phyloP scores from a whole-genome alignment of 2,888 invertebrate genomes.

The Stenurella melanura region DNA sequence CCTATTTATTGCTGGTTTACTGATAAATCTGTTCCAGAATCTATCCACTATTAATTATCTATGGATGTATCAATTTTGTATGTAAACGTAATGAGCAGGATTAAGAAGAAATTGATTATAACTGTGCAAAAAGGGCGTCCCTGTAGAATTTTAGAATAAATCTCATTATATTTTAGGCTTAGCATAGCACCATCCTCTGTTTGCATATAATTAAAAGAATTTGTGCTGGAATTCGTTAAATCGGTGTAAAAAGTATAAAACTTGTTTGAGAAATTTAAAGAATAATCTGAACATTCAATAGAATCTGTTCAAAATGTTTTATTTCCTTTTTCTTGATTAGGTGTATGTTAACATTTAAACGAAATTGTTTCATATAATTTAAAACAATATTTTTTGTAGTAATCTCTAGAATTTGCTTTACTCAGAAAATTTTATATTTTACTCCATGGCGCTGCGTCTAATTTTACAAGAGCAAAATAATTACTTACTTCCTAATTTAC shows the following conservation, averaged over 20 bases:
- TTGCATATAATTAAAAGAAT: slow-evolving; percentile 43
- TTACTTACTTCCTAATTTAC: no score
- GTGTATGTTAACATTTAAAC: neutral
- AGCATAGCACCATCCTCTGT: slow-evolving; percentile 34
- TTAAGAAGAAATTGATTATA: slow-evolving; percentile 38
- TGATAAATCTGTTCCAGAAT: slow-evolving; percentile 4
- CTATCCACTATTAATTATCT: neutral
- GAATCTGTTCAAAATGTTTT: neutral
- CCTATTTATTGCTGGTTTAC: slow-evolving; percentile 2
- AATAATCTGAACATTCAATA: slow-evolving; percentile 7
- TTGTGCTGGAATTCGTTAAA: slow-evolving; percentile 26
- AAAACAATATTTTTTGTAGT: neutral
- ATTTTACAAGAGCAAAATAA: no score
- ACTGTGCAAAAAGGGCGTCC: slow-evolving; percentile 13
- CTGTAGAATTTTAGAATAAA: slow-evolving; percentile 31
- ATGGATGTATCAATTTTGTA: slow-evolving; percentile 27
- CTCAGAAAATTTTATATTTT: neutral
- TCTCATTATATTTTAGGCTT: slow-evolving; percentile 46
- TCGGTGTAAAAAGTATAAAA: slow-evolving; percentile 20
- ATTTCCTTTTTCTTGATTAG: neutral
- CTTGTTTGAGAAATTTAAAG: neutral
- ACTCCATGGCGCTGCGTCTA: neutral
- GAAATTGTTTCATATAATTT: neutral
- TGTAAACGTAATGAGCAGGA: slow-evolving; percentile 28
- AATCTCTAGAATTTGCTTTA: neutral